Conservation (phyloP, 2,888 invertebrate species). For the Calameuta pallipes region DNA sequence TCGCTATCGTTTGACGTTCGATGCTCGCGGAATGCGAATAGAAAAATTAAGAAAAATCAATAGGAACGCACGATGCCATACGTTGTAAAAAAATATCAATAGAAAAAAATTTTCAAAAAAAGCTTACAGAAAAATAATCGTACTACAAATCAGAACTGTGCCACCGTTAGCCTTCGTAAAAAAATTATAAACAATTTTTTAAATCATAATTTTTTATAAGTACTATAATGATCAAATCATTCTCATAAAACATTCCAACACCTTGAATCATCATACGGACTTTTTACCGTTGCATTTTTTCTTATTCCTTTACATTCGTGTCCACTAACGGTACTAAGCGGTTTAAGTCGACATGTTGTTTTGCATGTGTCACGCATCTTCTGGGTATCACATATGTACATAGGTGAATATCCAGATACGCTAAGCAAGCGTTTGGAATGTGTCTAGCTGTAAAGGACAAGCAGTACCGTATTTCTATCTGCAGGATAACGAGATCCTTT, state of each 20-base stretch:
- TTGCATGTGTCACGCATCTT: conserved; percentile 27
- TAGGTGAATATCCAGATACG: not conserved
- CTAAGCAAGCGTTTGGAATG: not conserved
- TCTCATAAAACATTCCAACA: conserved; percentile 3
- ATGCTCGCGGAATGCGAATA: conserved; percentile 36
- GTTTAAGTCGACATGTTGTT: conserved; percentile 27
- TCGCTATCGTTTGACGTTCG: conserved; percentile 33
- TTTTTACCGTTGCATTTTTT: conserved; percentile 54
- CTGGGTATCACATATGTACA: not conserved
- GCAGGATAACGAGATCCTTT: conserved; percentile 13
- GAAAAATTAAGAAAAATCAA: not conserved
- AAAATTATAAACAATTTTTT: not conserved
- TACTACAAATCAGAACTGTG: not conserved
- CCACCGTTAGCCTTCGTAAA: not conserved
- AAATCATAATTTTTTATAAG: not conserved
- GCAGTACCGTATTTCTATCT: conserved; percentile 1
- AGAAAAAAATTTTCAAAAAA: not conserved
- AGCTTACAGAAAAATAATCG: not conserved
- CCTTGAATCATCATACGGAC: conserved; percentile 5
- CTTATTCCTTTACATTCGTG: conserved; percentile 33
- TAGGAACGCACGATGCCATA: not conserved
- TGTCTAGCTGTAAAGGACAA: not conserved
- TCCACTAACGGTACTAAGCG: conserved; percentile 32
- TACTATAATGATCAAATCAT: not conserved
- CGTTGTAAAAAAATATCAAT: no score